phyloP scores from a whole-genome alignment of 2,797 vertebrate genomes.

The Lacerta agilis region DNA sequence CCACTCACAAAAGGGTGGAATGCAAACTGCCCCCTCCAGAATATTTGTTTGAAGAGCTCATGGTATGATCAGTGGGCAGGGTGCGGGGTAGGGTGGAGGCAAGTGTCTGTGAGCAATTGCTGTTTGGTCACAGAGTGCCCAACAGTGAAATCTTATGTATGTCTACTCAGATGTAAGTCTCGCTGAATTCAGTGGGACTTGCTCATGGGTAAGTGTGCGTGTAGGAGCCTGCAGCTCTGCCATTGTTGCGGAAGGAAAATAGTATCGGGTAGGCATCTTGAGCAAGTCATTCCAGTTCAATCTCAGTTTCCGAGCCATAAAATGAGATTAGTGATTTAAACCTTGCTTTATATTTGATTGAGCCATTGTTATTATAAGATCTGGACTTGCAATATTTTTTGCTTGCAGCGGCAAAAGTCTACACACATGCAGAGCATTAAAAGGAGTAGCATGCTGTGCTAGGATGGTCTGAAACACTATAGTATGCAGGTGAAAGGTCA shows the following conservation, averaged over 20 bases:
- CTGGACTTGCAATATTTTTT: background rate
- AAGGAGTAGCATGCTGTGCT: background rate
- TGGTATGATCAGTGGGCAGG: no score
- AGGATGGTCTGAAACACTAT: background rate
- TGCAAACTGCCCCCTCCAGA: constrained; percentile 6
- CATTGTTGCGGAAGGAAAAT: background rate
- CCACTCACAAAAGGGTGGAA: background rate
- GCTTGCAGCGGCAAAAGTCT: background rate
- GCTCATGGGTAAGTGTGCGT: no score
- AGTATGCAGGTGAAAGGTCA: background rate
- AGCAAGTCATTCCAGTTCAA: background rate
- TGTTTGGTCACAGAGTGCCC: background rate
- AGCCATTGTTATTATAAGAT: background rate
- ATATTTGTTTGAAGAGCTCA: constrained; percentile 5
- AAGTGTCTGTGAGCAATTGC: background rate
- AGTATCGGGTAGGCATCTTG: background rate
- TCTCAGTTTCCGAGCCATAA: background rate
- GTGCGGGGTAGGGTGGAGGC: no score
- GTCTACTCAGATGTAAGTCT: no score
- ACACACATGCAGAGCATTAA: background rate
- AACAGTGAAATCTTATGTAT: no score
- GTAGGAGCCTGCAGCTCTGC: no score
- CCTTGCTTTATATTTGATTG: background rate
- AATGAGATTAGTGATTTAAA: background rate
- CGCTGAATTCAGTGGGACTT: no score